Percentiles rank a stretch among this genome's conserved stretches.
These are phyloP conservation scores for Norana najaformis DNA, from an alignment of 2,888 invertebrate species.

Conservation along the genomic window DNA sequence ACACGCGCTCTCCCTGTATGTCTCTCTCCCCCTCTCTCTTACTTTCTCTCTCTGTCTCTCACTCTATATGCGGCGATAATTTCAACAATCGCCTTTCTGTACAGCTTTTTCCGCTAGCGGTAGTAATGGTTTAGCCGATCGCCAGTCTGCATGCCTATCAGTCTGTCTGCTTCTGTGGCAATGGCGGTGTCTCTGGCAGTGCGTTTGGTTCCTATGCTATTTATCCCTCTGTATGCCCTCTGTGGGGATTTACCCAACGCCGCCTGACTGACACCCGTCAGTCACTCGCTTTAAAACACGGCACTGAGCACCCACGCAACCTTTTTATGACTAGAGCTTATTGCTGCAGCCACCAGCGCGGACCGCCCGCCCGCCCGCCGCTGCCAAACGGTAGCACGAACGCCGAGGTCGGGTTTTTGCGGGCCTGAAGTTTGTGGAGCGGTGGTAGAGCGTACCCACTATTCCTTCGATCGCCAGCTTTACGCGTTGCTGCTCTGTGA, in stretches of 20 bases:
- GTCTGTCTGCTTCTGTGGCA: too few species aligned
- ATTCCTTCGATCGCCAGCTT: background rate
- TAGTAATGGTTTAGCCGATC: background rate
- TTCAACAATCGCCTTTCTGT: background rate
- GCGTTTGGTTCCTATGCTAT: background rate
- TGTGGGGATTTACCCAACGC: background rate
- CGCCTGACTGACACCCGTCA: slow-evolving; percentile 6
- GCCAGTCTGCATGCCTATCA: background rate
- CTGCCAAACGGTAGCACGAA: background rate
- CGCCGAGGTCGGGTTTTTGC: background rate
- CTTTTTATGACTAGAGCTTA: background rate
- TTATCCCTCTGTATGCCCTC: background rate
- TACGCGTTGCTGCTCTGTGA: background rate
- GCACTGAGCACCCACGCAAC: background rate
- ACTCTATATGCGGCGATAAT: slow-evolving; percentile 15
- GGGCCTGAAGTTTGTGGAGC: background rate
- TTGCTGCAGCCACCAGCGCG: background rate
- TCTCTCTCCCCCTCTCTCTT: slow-evolving; percentile 31
- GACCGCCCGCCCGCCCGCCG: background rate
- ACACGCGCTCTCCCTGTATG: slow-evolving; percentile 30
- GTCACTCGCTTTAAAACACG: background rate
- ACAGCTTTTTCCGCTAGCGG: background rate
- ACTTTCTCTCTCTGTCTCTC: slow-evolving; percentile 28
- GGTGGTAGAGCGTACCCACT: background rate
- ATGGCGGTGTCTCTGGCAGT: background rate